Evolutionary conservation across 2,888 invertebrate genomes (phyloP).

Genomic region (Rhorus exstirpatorius): DNA sequence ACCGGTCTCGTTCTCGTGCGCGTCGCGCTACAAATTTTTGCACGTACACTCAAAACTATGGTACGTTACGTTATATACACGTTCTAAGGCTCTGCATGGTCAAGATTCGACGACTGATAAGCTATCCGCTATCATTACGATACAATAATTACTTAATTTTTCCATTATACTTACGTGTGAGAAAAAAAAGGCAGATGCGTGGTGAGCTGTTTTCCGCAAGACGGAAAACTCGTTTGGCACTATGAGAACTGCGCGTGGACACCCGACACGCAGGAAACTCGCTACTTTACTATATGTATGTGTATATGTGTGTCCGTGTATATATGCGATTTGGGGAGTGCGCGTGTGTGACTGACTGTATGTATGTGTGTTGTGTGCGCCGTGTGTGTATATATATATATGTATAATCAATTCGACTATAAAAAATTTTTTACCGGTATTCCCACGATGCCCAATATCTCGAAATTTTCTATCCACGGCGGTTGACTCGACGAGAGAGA

Average conservation of each 20-base stretch:
- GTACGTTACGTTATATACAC: background rate
- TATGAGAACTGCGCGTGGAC: slow-evolving; percentile 68
- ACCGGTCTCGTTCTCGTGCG: slow-evolving; percentile 57
- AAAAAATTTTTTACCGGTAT: slow-evolving; percentile 49
- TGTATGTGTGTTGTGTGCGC: slow-evolving; percentile 9
- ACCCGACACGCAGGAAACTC: slow-evolving; percentile 66
- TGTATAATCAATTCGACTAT: slow-evolving; percentile 37
- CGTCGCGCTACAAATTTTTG: slow-evolving; percentile 54
- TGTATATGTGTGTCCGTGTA: slow-evolving; percentile 7
- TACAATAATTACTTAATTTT: slow-evolving; percentile 1
- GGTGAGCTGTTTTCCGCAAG: slow-evolving; percentile 54
- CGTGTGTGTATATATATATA: slow-evolving; percentile 6
- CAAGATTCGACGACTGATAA: background rate
- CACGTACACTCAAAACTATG: slow-evolving; percentile 11
- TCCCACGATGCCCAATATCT: slow-evolving; percentile 25
- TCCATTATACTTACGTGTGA: slow-evolving; percentile 47
- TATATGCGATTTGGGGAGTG: slow-evolving; percentile 31
- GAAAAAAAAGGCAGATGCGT: slow-evolving; percentile 40
- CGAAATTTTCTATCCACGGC: slow-evolving; percentile 5
- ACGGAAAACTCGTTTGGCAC: slow-evolving; percentile 64
- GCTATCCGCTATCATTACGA: background rate
- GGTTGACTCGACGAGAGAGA: slow-evolving; percentile 13
- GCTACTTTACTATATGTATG: slow-evolving; percentile 43
- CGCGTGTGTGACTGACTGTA: slow-evolving; percentile 2
- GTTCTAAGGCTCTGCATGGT: background rate